Percentiles rank a stretch among this genome's conserved stretches.
phyloP scores from a whole-genome alignment of 2,797 vertebrate species.

The Eospalax fontanierii region DNA sequence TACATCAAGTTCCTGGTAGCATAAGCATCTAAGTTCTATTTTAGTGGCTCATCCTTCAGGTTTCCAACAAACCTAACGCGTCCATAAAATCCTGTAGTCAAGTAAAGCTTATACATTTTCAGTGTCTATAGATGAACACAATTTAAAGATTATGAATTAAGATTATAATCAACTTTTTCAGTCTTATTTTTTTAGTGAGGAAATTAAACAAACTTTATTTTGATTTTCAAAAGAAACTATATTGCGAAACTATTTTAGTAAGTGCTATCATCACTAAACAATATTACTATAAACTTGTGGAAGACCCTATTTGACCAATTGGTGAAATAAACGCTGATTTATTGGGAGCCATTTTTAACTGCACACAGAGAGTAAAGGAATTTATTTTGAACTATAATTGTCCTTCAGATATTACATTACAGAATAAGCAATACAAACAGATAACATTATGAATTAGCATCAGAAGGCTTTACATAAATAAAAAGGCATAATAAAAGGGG shows the following conservation, averaged over 20 bases:
- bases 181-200: not conserved
- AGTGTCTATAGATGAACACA: slow-evolving; percentile 41
- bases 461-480: slow-evolving; percentile 24
- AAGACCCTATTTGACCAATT: slow-evolving; percentile 36
- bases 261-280: slow-evolving; percentile 13
- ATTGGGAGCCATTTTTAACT: not conserved
- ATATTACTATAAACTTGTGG: not conserved
- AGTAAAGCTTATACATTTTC: slow-evolving; percentile 31
- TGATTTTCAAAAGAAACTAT: slow-evolving; percentile 54
- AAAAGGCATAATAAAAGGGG: not conserved
- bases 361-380: not conserved
- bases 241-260: slow-evolving; percentile 34
- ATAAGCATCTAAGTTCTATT: slow-evolving; percentile 67
- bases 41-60: slow-evolving; percentile 55
- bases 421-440: not conserved
- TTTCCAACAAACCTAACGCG: slow-evolving; percentile 63
- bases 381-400: not conserved
- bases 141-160: slow-evolving; percentile 64
- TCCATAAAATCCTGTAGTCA: slow-evolving; percentile 52
- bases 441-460: slow-evolving; percentile 7
- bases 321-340: not conserved
- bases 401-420: not conserved
- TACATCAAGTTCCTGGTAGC: slow-evolving; percentile 69
- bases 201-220: slow-evolving; percentile 60
- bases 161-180: slow-evolving; percentile 70